These are phyloP conservation scores for Panagrolaimus sp. DNA, from an alignment of 1,140 invertebrate species.

Conservation along the genomic window DNA sequence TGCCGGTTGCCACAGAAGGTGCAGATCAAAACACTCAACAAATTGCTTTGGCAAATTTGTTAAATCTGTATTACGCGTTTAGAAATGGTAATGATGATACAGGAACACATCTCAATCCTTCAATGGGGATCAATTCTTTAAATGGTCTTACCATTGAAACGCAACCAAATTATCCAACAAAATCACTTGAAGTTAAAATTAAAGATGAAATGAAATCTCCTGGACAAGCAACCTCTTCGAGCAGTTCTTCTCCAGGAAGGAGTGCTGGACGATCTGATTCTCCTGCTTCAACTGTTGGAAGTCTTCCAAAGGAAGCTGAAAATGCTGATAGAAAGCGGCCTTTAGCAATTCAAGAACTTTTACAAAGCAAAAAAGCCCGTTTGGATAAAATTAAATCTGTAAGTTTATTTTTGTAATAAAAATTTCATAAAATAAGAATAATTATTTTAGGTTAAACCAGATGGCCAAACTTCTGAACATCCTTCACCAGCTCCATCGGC, in stretches of 20 bases:
- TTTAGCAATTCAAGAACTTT: slow-evolving; percentile 47
- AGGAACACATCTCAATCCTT: not conserved
- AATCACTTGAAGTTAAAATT: not conserved
- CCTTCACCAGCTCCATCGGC: slow-evolving; percentile 3
- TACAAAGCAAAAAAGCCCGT: slow-evolving; percentile 43
- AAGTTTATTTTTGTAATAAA: not conserved
- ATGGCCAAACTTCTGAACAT: slow-evolving; percentile 17
- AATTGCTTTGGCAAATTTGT: not conserved
- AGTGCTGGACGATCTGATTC: slow-evolving; percentile 10
- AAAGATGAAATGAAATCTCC: slow-evolving; percentile 2
- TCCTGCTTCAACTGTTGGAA: slow-evolving; percentile 6
- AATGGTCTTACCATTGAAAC: not conserved
- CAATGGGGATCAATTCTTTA: not conserved
- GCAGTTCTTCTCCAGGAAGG: not conserved
- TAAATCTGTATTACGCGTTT: not conserved
- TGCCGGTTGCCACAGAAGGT: not conserved
- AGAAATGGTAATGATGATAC: not conserved
- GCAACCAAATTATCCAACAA: not conserved
- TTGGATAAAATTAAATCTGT: slow-evolving; percentile 22
- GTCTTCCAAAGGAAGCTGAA: slow-evolving; percentile 38
- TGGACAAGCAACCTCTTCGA: slow-evolving; percentile 4
- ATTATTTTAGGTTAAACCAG: not conserved
- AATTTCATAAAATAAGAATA: no score
- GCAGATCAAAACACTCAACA: not conserved
- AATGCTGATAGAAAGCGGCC: slow-evolving; percentile 37